Evolutionary conservation across 2,113 vertebrate species (phyloP).

Genomic region (human (Homo sapiens)): GRCh38 chr1:229273501-229274000

Average conservation of each 20-base stretch:
- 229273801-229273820: background rate
- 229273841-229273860: background rate
- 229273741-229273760: slow-evolving; percentile 1
- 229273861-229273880: background rate
- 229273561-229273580: too few species aligned
- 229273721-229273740: too few species aligned
- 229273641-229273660: too few species aligned
- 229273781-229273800: background rate
- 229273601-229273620: too few species aligned
- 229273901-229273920: background rate
- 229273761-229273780: background rate
- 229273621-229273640: too few species aligned
- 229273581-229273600: too few species aligned
- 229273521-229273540: too few species aligned
- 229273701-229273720: too few species aligned
- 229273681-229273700: too few species aligned
- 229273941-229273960: background rate
- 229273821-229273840: background rate
- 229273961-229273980: background rate
- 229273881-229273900: background rate
- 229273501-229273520: too few species aligned
- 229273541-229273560: too few species aligned
- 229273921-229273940: background rate
- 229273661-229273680: too few species aligned
- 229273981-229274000: background rate